Evolutionary conservation across 2,797 vertebrate genomes (phyloP).

Genomic region (Sebastes diaconus): DNA sequence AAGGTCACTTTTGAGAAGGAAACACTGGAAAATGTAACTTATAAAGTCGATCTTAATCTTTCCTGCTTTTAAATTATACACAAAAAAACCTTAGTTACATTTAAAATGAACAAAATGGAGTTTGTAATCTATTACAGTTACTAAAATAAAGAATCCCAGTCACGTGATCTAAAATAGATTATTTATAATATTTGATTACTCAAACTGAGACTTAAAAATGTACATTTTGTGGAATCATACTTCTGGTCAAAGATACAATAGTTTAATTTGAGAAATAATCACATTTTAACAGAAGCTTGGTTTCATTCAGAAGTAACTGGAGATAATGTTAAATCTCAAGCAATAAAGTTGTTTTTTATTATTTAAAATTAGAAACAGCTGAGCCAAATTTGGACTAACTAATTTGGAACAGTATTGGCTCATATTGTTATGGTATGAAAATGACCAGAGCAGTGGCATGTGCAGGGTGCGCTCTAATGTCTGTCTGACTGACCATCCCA

Average conservation of each 20-base stretch:
- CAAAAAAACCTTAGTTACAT: not conserved
- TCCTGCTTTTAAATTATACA: not conserved
- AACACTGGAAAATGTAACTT: not conserved
- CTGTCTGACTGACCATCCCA: constrained; percentile 2
- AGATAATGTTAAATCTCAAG: not conserved
- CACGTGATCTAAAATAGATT: too few relatives aligned
- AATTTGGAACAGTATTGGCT: not conserved
- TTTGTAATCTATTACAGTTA: not conserved
- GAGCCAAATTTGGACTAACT: not conserved
- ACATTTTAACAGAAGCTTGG: not conserved
- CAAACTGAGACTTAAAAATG: not conserved
- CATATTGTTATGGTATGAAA: not conserved
- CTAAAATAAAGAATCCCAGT: not conserved
- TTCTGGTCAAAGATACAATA: not conserved
- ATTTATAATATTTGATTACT: not conserved
- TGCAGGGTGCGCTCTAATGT: not conserved
- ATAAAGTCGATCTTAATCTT: not conserved
- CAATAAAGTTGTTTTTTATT: not conserved
- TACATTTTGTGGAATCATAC: not conserved
- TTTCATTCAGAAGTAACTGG: not conserved
- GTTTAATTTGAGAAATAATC: not conserved
- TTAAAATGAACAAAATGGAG: not conserved
- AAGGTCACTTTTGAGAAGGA: not conserved
- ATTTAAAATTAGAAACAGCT: not conserved
- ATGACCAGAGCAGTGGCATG: not conserved